phyloP scores from a whole-genome alignment of 2,888 invertebrate species.

The Mactromeris polynyma region DNA sequence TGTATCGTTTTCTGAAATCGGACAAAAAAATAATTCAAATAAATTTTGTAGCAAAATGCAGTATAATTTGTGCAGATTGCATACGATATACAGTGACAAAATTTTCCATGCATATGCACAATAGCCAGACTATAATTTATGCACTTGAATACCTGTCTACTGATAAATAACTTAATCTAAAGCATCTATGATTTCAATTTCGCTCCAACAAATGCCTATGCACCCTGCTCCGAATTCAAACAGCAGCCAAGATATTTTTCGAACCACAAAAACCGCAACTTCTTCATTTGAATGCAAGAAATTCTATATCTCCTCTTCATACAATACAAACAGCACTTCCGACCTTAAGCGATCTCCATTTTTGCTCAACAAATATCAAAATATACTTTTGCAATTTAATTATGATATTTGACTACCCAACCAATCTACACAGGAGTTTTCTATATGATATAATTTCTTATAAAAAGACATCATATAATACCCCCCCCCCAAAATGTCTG shows the following conservation, averaged over 20 bases:
- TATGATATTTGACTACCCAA: neutral
- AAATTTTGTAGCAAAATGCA: neutral
- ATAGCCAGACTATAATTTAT: slow-evolving; percentile 3
- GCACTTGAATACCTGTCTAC: slow-evolving; percentile 1
- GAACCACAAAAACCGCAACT: neutral
- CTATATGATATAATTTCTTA: neutral
- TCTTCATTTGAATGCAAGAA: neutral
- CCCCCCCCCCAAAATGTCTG: no score
- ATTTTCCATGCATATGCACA: neutral
- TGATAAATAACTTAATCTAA: neutral
- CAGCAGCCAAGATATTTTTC: neutral
- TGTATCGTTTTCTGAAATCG: neutral
- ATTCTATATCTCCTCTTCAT: neutral
- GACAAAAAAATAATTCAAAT: neutral
- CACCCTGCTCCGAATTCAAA: neutral
- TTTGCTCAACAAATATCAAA: neutral
- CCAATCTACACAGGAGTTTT: neutral
- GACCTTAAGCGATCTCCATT: neutral
- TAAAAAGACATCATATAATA: neutral
- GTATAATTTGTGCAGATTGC: no score
- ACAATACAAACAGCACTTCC: neutral
- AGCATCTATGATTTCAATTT: neutral
- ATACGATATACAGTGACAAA: neutral
- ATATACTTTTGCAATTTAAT: neutral
- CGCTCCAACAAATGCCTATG: neutral